phyloP scores from a whole-genome alignment of 2,888 invertebrate species.

The Oscheius myriophilus region DNA sequence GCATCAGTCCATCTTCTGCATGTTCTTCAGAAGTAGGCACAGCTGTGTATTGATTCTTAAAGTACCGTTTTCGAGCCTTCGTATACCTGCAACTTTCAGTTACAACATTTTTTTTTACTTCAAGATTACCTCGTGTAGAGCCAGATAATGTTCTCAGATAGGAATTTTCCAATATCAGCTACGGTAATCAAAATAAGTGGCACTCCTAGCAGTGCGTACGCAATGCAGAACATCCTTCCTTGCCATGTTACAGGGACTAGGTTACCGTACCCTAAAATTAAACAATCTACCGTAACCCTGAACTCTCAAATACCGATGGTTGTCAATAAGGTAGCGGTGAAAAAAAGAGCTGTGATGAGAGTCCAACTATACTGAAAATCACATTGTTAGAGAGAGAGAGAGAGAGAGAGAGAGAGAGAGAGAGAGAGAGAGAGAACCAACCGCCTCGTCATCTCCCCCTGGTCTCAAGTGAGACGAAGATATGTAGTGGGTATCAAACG shows the following conservation, averaged over 20 bases:
- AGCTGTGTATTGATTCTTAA: constrained; percentile 24
- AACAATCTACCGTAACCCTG: background rate
- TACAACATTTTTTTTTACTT: background rate
- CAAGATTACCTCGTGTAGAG: constrained; percentile 55
- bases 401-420: background rate
- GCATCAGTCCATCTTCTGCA: constrained; percentile 22
- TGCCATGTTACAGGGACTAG: constrained; percentile 68
- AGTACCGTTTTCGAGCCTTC: constrained; percentile 16
- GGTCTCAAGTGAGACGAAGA: constrained; percentile 57
- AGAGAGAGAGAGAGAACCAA: constrained; percentile 1
- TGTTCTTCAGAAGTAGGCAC: constrained; percentile 30
- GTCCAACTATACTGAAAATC: constrained; percentile 64
- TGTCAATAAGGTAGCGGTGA: constrained; percentile 69
- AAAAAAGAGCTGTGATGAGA: constrained; percentile 68
- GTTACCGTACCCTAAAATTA: constrained; percentile 66
- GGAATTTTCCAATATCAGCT: constrained; percentile 70
- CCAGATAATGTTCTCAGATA: constrained; percentile 70
- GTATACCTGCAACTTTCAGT: constrained; percentile 15
- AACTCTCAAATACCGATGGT: constrained; percentile 60
- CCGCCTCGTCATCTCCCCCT: constrained; percentile 45
- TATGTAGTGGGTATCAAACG: constrained; percentile 70
- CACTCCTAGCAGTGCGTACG: constrained; percentile 69
- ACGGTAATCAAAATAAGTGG: constrained; percentile 70
- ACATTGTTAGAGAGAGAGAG: background rate
- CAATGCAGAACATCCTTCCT: constrained; percentile 70